Percentiles rank a stretch among this genome's conserved stretches.
Evolutionary conservation across 2,888 invertebrate genomes (phyloP).

Genomic region (Sinohyriopsis cumingii): DNA sequence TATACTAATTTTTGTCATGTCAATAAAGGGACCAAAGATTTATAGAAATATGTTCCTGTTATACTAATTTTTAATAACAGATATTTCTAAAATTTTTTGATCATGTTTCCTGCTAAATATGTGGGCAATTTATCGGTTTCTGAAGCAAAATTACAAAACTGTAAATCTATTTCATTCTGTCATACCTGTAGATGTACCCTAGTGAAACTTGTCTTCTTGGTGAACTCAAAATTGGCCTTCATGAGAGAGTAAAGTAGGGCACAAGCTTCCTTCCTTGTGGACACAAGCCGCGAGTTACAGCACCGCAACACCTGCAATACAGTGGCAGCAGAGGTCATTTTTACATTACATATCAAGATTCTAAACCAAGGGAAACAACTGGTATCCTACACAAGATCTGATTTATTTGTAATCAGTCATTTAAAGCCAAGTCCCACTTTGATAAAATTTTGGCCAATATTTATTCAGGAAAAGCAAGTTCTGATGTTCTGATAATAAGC

Average conservation of each 20-base stretch:
- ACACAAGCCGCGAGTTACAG: constrained; percentile 88
- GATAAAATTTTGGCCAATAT: neutral
- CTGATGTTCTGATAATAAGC: neutral
- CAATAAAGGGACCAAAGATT: too few species aligned
- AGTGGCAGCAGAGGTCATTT: neutral
- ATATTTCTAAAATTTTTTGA: too few species aligned
- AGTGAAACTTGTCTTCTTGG: constrained; percentile 86
- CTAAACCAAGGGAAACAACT: neutral
- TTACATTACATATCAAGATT: neutral
- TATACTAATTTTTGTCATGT: too few species aligned
- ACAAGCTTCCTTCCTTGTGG: constrained; percentile 91
- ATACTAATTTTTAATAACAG: too few species aligned
- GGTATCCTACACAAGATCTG: neutral
- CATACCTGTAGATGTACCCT: constrained; percentile 89
- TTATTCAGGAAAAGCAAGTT: neutral
- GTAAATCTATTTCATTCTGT: neutral
- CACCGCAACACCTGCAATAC: constrained; percentile 77
- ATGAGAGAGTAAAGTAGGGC: constrained; percentile 92
- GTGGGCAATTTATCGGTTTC: too few species aligned
- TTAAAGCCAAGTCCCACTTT: neutral
- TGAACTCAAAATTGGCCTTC: constrained; percentile 95
- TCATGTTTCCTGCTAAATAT: too few species aligned
- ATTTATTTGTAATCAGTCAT: neutral
- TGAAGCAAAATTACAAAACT: too few species aligned
- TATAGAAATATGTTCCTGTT: too few species aligned